Conservation (phyloP, 2,888 invertebrate species). For the Lymantria dispar region DNA sequence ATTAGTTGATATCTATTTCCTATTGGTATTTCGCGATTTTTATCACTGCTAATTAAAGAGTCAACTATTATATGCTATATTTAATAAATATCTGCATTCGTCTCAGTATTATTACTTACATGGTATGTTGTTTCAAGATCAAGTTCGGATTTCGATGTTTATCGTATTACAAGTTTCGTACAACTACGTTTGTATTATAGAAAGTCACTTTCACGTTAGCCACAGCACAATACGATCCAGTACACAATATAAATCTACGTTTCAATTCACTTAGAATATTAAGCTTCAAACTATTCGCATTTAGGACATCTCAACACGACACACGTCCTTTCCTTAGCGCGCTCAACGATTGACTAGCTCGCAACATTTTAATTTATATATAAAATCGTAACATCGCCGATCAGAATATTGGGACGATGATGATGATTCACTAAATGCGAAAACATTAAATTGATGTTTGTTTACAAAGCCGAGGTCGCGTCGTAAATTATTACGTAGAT, state of each 20-base stretch:
- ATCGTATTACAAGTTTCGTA: conserved; percentile 29
- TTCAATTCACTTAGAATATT: conserved; percentile 35
- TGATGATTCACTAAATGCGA: conserved; percentile 30
- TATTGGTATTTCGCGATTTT: not conserved
- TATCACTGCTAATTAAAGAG: not conserved
- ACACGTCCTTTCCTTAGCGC: conserved; percentile 21
- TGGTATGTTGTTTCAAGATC: conserved; percentile 11
- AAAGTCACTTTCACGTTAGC: conserved; percentile 61
- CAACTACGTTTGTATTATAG: conserved; percentile 42
- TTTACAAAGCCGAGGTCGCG: conserved; percentile 30
- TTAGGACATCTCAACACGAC: not conserved
- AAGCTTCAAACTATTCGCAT: conserved; percentile 19
- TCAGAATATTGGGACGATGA: conserved; percentile 28
- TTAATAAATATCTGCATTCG: not conserved
- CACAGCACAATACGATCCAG: conserved; percentile 31
- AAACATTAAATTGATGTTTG: conserved; percentile 25
- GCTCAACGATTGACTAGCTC: conserved; percentile 22
- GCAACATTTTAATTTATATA: conserved; percentile 10
- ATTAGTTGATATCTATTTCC: not conserved
- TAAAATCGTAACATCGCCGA: conserved; percentile 12
- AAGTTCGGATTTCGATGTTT: conserved; percentile 27
- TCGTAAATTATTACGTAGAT: conserved; percentile 9
- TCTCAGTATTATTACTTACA: conserved; percentile 17
- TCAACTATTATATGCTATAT: not conserved
- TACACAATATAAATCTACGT: conserved; percentile 8